Evolutionary conservation across 2,113 vertebrate genomes (phyloP), one percentile per base, ranked within the genome.

Genomic region (Silurus meridionalis): DNA sequence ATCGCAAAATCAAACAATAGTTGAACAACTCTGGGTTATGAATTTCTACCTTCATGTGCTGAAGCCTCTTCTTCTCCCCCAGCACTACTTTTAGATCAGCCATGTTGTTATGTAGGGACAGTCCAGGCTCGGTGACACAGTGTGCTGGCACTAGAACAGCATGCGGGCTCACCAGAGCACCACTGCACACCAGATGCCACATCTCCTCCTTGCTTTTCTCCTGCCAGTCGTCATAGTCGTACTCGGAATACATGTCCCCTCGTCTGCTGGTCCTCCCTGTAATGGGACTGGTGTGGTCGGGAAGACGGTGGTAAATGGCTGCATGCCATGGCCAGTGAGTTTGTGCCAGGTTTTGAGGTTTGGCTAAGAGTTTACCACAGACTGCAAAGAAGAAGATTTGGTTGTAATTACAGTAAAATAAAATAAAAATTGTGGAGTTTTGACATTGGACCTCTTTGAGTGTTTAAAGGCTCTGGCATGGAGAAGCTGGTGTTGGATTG

Each of bases 101-200:
- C 6, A 94, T 90, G 90, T 94, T 95, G 72, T 96, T 90, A 19
- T 95, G 85, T 0, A 90, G 91, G 83, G 90, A 92, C 90, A 92
- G 96, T 86, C 95, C 96, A 88, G 96, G 91, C 87, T 96, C 94
- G 0, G 95, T 95, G 83, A 98, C 96, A 0, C 97, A 99, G 91
- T 97, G 97, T 23, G 97, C 97, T 10, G 97, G 95, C 87, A 97
- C 96, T 88, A 97, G 95, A 80, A 97, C 94, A 0, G 95, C 95
- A 80, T 94, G 95, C 90, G 97, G 96, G 0, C 95, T 96, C 66
- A 99, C 94, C 92, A 97, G 92, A 80, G 96, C 96, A 0, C 96
- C 97, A 0, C 97, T 98, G 94, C 97, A 99, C 87, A 96, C 95
- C n/a, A 97, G 94, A 89, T 95, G 90, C 97, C 97, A 98, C 6